Percentiles rank a stretch among this genome's conserved stretches.
phyloP scores from a whole-genome alignment of 2,888 invertebrate genomes.

The Nysson spinosus region DNA sequence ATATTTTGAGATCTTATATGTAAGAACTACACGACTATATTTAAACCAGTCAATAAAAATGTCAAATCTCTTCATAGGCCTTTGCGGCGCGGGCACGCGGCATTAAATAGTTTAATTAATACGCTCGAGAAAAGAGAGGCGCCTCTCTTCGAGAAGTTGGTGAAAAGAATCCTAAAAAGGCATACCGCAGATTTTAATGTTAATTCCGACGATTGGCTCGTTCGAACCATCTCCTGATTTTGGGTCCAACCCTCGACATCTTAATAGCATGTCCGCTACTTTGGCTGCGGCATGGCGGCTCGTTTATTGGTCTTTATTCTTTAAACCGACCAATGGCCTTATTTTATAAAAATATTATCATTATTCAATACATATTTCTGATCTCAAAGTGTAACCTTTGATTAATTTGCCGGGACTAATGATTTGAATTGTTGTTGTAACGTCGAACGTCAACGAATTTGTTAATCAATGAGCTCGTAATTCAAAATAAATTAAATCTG shows the following conservation, averaged over 20 bases:
- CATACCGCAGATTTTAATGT: constrained; percentile 48
- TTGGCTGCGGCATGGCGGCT: constrained; percentile 53
- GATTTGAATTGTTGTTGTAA: too few relatives aligned
- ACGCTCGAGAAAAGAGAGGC: constrained; percentile 36
- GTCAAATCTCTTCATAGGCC: constrained; percentile 59
- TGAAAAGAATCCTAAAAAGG: constrained; percentile 29
- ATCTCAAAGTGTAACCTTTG: too few relatives aligned
- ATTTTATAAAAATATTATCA: too few relatives aligned
- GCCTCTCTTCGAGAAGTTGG: constrained; percentile 10
- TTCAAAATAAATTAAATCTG: too few relatives aligned
- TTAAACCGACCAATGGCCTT: too few relatives aligned
- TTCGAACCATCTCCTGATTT: constrained; percentile 52
- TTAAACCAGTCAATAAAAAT: constrained; percentile 43
- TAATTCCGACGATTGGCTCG: constrained; percentile 69
- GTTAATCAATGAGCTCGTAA: too few relatives aligned
- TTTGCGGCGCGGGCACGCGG: constrained; percentile 14
- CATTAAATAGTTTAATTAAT: constrained; percentile 61
- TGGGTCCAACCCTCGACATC: constrained; percentile 73
- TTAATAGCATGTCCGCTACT: constrained; percentile 71
- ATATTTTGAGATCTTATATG: too few relatives aligned
- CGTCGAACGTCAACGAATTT: too few relatives aligned
- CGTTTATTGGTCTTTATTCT: constrained; percentile 30
- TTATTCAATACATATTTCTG: too few relatives aligned
- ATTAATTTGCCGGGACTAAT: too few relatives aligned
- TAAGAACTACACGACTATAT: too few relatives aligned